A percentile compares a stretch with the other conserved stretches of the same genome.
Conservation (phyloP, 2,888 invertebrate genomes). For the Diarsia mendica region DNA sequence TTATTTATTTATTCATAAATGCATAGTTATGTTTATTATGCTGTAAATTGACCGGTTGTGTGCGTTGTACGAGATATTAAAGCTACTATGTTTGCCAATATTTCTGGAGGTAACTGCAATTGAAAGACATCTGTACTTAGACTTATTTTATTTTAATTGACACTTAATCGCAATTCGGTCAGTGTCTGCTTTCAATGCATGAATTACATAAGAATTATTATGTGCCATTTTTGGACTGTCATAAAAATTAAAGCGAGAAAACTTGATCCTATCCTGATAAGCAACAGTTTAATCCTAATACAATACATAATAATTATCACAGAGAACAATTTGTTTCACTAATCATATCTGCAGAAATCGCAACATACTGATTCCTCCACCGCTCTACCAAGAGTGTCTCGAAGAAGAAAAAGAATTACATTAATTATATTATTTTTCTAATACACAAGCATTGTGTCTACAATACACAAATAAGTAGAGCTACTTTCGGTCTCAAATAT, state of each 20-base stretch:
- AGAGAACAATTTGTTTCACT: not conserved
- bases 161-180: not conserved
- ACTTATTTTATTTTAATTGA: not conserved
- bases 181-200: not conserved
- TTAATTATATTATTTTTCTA: not conserved
- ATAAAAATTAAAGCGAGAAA: not conserved
- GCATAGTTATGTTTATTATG: conserved; percentile 35
- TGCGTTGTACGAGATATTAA: not conserved
- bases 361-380: no score
- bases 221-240: not conserved
- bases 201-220: not conserved
- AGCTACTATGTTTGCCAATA: not conserved
- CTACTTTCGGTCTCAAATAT: conserved; percentile 14
- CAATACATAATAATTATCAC: not conserved
- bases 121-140: not conserved
- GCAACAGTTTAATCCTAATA: not conserved
- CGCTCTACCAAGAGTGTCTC: not conserved
- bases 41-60: conserved; percentile 13
- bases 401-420: not conserved
- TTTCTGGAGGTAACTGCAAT: not conserved
- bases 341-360: not conserved
- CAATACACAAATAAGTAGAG: not conserved
- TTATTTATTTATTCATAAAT: conserved; percentile 43
- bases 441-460: no score
- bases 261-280: not conserved